These are phyloP conservation scores for Macrocentrus cingulum DNA, from an alignment of 1,140 invertebrate genomes.

Conservation along the genomic window DNA sequence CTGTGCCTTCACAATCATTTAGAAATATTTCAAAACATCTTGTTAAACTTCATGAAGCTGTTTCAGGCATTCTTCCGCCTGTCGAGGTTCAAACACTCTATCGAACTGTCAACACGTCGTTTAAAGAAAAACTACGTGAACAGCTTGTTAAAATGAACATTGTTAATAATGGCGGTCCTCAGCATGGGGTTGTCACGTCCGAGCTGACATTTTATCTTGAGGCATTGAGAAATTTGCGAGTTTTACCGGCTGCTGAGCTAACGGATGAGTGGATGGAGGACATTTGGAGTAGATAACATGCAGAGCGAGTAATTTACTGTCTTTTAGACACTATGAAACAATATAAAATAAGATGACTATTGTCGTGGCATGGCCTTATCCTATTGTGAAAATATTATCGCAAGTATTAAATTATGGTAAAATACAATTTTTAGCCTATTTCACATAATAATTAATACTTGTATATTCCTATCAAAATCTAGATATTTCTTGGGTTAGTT, in stretches of 20 bases:
- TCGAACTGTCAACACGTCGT: constrained; percentile 79
- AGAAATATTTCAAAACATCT: constrained; percentile 87
- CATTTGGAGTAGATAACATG: constrained; percentile 73
- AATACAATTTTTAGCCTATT: too few species aligned
- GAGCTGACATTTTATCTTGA: constrained; percentile 95
- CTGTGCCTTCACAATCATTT: constrained; percentile 91
- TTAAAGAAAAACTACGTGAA: constrained; percentile 83
- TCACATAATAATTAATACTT: too few species aligned
- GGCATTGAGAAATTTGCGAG: constrained; percentile 82
- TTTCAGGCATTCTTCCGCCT: constrained; percentile 75
- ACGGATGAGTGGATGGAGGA: constrained; percentile 76
- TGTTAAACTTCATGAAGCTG: constrained; percentile 89
- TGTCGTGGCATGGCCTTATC: too few species aligned
- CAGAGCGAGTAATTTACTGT: constrained; percentile 56
- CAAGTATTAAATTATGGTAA: too few species aligned
- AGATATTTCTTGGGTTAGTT: background rate
- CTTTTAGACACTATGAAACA: constrained; percentile 48
- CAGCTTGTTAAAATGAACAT: constrained; percentile 86
- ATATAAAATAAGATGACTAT: constrained; percentile 1
- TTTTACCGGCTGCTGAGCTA: constrained; percentile 73
- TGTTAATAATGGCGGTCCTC: constrained; percentile 91
- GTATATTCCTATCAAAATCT: too few species aligned
- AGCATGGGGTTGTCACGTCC: constrained; percentile 92
- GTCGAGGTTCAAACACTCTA: constrained; percentile 77
- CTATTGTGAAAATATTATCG: too few species aligned